These are phyloP conservation scores for Atethmia centrago DNA, from an alignment of 2,888 invertebrate genomes.

Conservation along the genomic window DNA sequence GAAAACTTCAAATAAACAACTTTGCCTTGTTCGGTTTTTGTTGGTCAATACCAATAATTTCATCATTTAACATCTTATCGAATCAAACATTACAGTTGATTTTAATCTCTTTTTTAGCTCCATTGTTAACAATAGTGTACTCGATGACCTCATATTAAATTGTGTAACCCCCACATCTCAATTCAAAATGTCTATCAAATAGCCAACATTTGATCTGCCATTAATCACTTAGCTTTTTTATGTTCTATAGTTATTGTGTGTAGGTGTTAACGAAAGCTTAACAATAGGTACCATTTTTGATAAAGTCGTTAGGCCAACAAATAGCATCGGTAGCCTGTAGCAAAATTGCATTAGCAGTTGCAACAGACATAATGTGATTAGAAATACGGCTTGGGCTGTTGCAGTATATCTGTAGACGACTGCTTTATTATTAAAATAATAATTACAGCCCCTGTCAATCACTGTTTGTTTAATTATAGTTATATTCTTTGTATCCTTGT, in stretches of 20 bases:
- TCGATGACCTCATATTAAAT: slow-evolving; percentile 64
- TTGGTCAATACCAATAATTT: slow-evolving; percentile 16
- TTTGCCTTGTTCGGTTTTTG: neutral
- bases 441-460: slow-evolving; percentile 59
- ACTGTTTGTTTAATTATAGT: slow-evolving; percentile 51
- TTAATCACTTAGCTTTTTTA: slow-evolving; percentile 71
- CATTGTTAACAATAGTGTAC: slow-evolving; percentile 40
- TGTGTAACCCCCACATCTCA: slow-evolving; percentile 67
- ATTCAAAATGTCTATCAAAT: slow-evolving; percentile 60
- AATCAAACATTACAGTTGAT: slow-evolving; percentile 13
- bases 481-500: slow-evolving; percentile 33
- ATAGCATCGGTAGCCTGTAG: slow-evolving; percentile 52
- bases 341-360: slow-evolving; percentile 55
- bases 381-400: slow-evolving; percentile 30
- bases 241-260: slow-evolving; percentile 54
- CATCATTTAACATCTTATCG: neutral
- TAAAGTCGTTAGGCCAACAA: slow-evolving; percentile 59
- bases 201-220: slow-evolving; percentile 66
- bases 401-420: slow-evolving; percentile 31
- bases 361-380: slow-evolving; percentile 50
- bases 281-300: slow-evolving; percentile 65
- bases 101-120: slow-evolving; percentile 25
- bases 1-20: neutral
- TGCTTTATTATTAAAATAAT: slow-evolving; percentile 46
- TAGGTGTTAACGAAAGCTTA: slow-evolving; percentile 70